Conservation (phyloP, 2,888 invertebrate genomes). For the Ceriagrion tenellum region DNA sequence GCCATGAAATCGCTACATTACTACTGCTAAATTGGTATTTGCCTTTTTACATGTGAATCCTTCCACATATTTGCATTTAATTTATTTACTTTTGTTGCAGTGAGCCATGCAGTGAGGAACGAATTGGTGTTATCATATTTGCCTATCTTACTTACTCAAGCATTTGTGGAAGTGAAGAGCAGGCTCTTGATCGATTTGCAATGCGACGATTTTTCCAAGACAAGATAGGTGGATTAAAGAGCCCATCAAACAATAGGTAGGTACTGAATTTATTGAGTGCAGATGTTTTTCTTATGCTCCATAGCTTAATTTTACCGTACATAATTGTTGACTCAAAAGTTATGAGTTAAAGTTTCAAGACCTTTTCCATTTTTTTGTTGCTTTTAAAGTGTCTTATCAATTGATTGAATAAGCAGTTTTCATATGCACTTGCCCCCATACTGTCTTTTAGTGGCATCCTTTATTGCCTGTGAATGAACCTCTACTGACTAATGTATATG, state of each 20-base stretch:
- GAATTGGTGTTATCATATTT: slow-evolving; percentile 92
- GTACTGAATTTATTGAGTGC: slow-evolving; percentile 37
- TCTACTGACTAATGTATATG: too few relatives aligned
- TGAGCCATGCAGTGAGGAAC: slow-evolving; percentile 85
- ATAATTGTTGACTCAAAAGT: neutral
- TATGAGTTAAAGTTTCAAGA: too few relatives aligned
- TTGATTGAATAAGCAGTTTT: neutral
- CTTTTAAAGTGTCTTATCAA: too few relatives aligned
- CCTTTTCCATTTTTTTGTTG: too few relatives aligned
- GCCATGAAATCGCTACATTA: too few relatives aligned
- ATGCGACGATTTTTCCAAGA: slow-evolving; percentile 95
- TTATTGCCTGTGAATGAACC: neutral
- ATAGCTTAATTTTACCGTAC: neutral
- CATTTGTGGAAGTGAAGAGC: slow-evolving; percentile 90
- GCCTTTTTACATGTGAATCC: too few relatives aligned
- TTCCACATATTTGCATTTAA: neutral
- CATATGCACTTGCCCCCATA: neutral
- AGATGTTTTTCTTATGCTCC: neutral
- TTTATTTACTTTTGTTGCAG: slow-evolving; percentile 44
- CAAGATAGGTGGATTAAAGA: slow-evolving; percentile 85
- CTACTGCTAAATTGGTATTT: too few relatives aligned
- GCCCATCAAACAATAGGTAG: slow-evolving; percentile 88
- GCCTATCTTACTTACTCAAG: slow-evolving; percentile 97
- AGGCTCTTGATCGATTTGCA: slow-evolving; percentile 94
- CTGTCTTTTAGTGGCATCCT: neutral